Evolutionary conservation across 92 coral and sea anemone species (phyloP).

Genomic region (Porites lobata): DNA sequence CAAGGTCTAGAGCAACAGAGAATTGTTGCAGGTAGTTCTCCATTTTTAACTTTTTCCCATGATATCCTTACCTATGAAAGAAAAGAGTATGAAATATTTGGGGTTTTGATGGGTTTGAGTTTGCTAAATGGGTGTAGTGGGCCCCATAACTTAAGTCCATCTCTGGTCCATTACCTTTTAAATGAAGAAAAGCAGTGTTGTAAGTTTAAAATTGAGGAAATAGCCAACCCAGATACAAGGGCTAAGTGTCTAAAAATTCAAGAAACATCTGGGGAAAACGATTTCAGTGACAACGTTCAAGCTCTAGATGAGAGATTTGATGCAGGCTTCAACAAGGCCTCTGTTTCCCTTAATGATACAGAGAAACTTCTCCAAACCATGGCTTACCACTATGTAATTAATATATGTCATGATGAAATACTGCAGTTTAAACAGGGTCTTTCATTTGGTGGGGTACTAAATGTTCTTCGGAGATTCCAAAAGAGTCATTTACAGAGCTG

Average conservation of each 20-base stretch:
- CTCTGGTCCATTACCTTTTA: constrained; percentile 41
- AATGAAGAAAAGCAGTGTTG: constrained; percentile 34
- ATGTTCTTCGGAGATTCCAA: constrained; percentile 45
- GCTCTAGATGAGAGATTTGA: constrained; percentile 42
- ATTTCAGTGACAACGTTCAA: neutral
- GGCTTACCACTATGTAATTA: constrained; percentile 31
- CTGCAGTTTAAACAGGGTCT: constrained; percentile 61
- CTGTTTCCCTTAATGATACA: constrained; percentile 43
- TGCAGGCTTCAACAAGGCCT: constrained; percentile 55
- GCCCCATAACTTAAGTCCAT: constrained; percentile 37
- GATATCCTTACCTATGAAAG: constrained; percentile 25
- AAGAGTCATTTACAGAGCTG: constrained; percentile 45
- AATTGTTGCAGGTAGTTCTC: constrained; percentile 37
- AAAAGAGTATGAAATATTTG: constrained; percentile 40
- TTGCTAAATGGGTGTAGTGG: constrained; percentile 52
- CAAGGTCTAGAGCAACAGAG: constrained; percentile 38
- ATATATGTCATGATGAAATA: constrained; percentile 41
- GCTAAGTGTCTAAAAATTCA: constrained; percentile 16
- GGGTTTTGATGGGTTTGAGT: constrained; percentile 41
- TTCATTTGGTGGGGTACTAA: constrained; percentile 45
- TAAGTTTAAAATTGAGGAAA: constrained; percentile 30
- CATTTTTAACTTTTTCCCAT: constrained; percentile 42
- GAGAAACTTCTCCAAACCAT: constrained; percentile 40
- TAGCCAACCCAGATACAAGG: constrained; percentile 26
- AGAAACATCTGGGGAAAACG: constrained; percentile 15